phyloP scores from a whole-genome alignment of 2,888 invertebrate species.

The Epistrophella euchroma region DNA sequence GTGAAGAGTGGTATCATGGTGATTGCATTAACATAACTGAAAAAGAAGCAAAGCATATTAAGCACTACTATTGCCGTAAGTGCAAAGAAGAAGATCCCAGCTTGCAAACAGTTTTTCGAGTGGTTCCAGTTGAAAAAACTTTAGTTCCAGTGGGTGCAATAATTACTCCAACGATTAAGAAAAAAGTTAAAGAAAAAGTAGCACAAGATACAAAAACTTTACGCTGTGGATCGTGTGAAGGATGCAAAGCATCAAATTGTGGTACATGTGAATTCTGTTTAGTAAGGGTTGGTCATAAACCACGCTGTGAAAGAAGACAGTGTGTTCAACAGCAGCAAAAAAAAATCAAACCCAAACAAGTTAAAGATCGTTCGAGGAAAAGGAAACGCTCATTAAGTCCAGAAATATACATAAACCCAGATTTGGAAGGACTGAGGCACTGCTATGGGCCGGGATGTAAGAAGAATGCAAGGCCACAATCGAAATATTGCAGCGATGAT shows the following conservation, averaged over 20 bases:
- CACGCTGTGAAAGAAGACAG: constrained; percentile 85
- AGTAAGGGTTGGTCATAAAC: constrained; percentile 82
- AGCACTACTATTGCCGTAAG: constrained; percentile 95
- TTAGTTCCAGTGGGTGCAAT: constrained; percentile 71
- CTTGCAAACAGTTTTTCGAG: constrained; percentile 86
- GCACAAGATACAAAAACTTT: constrained; percentile 80
- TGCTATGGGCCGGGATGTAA: constrained; percentile 96
- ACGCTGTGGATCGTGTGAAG: constrained; percentile 90
- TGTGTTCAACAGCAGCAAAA: constrained; percentile 82
- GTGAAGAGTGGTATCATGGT: constrained; percentile 99
- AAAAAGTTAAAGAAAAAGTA: constrained; percentile 77
- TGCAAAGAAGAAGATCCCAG: constrained; percentile 93
- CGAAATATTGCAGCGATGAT: constrained; percentile 96
- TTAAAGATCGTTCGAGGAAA: constrained; percentile 79
- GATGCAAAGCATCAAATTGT: constrained; percentile 85
- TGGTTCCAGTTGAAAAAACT: constrained; percentile 81
- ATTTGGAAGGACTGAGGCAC: constrained; percentile 89
- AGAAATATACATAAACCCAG: constrained; percentile 82
- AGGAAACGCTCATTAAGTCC: constrained; percentile 81
- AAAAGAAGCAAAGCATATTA: constrained; percentile 95
- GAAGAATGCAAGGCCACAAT: constrained; percentile 89
- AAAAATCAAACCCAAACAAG: constrained; percentile 79
- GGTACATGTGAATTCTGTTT: constrained; percentile 82
- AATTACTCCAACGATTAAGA: constrained; percentile 69
- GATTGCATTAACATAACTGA: constrained; percentile 98